Percentiles rank a stretch among this genome's conserved stretches.
Conservation (phyloP, 2,113 vertebrate species). For the Halichoeres trimaculatus region DNA sequence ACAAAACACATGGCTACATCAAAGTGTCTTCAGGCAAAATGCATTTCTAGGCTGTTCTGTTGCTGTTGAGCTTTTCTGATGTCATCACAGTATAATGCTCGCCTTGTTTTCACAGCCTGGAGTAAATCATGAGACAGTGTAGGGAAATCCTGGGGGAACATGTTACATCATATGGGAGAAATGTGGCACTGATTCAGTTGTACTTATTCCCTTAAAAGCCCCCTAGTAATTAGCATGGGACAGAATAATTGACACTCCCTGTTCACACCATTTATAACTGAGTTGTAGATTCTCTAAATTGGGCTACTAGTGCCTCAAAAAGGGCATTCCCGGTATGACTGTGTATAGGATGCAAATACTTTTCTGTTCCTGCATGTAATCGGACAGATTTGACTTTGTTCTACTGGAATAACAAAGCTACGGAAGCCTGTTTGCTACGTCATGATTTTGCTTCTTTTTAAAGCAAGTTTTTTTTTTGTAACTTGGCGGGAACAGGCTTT, state of each 20-base stretch:
- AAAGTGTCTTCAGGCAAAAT: background rate
- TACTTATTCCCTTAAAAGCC: background rate
- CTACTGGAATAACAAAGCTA: too few species aligned
- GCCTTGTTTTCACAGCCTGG: slow-evolving; percentile 21
- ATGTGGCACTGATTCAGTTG: background rate
- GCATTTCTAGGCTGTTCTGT: slow-evolving; percentile 8
- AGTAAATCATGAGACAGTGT: slow-evolving; percentile 35
- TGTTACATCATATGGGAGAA: background rate
- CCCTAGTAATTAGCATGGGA: background rate
- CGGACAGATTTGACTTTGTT: too few species aligned
- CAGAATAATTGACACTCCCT: background rate
- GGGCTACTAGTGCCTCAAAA: background rate
- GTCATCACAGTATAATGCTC: slow-evolving; percentile 6
- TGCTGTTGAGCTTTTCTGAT: background rate
- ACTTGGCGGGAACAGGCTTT: too few species aligned
- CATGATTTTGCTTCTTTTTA: too few species aligned
- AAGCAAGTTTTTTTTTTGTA: too few species aligned
- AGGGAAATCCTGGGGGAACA: background rate
- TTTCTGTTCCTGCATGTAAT: background rate
- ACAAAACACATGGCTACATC: background rate
- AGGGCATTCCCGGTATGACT: background rate
- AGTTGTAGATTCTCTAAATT: background rate
- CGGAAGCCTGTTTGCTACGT: too few species aligned
- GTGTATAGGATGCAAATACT: too few species aligned
- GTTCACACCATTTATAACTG: background rate